These are phyloP conservation scores for Lithobius niger DNA, from an alignment of 1,140 invertebrate genomes.

Conservation along the genomic window DNA sequence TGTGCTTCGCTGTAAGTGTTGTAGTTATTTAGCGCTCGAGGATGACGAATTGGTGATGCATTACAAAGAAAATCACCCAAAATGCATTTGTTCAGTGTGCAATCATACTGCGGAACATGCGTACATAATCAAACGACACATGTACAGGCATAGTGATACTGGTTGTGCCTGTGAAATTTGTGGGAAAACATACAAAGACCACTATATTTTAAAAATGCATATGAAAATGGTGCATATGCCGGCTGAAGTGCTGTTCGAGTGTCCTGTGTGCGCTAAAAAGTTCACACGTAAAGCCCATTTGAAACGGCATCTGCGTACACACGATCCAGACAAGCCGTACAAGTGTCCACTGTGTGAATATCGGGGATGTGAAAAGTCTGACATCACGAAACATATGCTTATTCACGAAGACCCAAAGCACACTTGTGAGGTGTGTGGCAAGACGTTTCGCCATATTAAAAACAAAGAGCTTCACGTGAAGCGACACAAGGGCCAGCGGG, in stretches of 20 bases:
- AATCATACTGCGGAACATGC: conserved; percentile 33
- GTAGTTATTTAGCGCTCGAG: conserved; percentile 26
- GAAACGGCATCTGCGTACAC: conserved; percentile 32
- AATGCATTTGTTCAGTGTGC: conserved; percentile 30
- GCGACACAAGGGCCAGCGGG: conserved; percentile 23
- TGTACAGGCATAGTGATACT: conserved; percentile 28
- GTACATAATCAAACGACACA: conserved; percentile 33
- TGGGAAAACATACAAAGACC: conserved; percentile 34
- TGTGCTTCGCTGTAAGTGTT: conserved; percentile 31
- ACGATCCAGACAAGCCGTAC: conserved; percentile 33
- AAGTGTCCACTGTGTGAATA: conserved; percentile 35
- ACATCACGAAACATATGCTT: conserved; percentile 33
- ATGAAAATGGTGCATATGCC: conserved; percentile 36
- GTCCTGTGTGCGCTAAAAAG: conserved; percentile 30
- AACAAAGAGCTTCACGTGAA: conserved; percentile 36
- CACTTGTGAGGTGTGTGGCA: conserved; percentile 31
- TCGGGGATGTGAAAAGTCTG: conserved; percentile 34
- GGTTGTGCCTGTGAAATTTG: conserved; percentile 31
- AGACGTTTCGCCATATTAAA: conserved; percentile 33
- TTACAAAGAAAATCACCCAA: conserved; percentile 31
- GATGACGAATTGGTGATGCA: conserved; percentile 27
- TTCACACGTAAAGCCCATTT: conserved; percentile 35
- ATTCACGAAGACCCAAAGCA: conserved; percentile 35
- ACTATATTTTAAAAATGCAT: conserved; percentile 36
- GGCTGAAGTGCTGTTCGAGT: conserved; percentile 32